These are phyloP conservation scores for Orycteropus afer DNA, from an alignment of 2,113 vertebrate genomes.

Conservation along the genomic window DNA sequence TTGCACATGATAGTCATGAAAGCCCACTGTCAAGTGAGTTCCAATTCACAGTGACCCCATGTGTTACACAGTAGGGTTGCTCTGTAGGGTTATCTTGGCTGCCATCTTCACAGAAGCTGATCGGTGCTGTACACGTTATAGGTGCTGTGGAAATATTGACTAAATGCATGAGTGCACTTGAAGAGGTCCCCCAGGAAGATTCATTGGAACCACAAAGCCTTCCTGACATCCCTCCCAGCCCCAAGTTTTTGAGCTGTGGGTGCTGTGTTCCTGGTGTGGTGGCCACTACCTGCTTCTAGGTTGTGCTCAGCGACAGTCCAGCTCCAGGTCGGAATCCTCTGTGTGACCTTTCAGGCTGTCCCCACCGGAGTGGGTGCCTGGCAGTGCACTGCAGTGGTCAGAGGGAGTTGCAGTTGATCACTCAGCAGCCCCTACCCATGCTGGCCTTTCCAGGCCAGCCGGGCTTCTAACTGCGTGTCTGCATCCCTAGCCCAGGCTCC, in stretches of 20 bases:
- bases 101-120: too few species aligned
- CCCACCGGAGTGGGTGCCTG: neutral
- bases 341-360: neutral
- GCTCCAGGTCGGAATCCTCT: neutral
- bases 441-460: neutral
- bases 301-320: neutral
- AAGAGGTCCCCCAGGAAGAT: neutral
- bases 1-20: neutral
- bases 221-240: too few species aligned
- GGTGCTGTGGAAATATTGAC: neutral
- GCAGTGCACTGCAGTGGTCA: neutral
- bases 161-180: neutral
- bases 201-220: neutral
- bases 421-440: neutral
- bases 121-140: too few species aligned
- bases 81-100: too few species aligned
- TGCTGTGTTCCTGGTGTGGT: neutral
- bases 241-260: neutral
- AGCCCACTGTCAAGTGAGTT: too few species aligned
- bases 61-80: too few species aligned
- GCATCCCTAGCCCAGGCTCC: neutral
- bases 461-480: neutral
- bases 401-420: neutral
- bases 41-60: too few species aligned
- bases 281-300: too few species aligned